Conservation (phyloP, 2,113 vertebrate genomes). For the Rana temporaria region DNA sequence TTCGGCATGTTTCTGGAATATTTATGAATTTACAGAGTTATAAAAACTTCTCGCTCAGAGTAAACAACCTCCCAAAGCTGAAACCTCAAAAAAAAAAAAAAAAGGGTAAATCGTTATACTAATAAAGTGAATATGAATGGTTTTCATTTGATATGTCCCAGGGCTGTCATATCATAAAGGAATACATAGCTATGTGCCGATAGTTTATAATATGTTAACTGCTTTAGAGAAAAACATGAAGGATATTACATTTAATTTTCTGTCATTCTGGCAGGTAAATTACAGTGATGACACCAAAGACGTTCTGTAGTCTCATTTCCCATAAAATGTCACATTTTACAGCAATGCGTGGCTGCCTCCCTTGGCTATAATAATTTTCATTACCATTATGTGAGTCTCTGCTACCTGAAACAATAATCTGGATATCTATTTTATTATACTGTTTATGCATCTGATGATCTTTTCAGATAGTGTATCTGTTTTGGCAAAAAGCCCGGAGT, state of each 20-base stretch:
- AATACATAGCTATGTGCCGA: conserved; percentile 28
- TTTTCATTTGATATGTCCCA: not conserved
- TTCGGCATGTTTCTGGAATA: conserved; percentile 27
- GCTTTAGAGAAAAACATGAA: not conserved
- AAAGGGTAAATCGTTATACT: conserved; percentile 19
- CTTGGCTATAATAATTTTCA: not conserved
- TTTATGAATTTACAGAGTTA: conserved; percentile 20
- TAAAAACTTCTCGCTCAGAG: conserved; percentile 24
- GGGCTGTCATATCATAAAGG: conserved; percentile 5
- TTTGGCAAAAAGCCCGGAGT: not conserved
- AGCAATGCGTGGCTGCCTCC: not conserved
- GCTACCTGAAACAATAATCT: not conserved
- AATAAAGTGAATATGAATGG: conserved; percentile 28
- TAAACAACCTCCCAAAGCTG: conserved; percentile 10
- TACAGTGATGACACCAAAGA: not conserved
- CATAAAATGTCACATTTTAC: conserved; percentile 6
- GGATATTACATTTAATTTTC: conserved; percentile 15
- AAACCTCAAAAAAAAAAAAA: conserved; percentile 10
- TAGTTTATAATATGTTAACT: conserved; percentile 5
- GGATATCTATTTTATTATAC: not conserved
- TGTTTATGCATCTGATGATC: not conserved
- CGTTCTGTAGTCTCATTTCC: conserved; percentile 9
- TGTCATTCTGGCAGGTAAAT: conserved; percentile 8
- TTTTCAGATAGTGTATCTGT: not conserved
- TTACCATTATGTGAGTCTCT: not conserved